Base-by-base conservation (phyloP, 2,888 invertebrate species). In the Limenitis camilla region DNA sequence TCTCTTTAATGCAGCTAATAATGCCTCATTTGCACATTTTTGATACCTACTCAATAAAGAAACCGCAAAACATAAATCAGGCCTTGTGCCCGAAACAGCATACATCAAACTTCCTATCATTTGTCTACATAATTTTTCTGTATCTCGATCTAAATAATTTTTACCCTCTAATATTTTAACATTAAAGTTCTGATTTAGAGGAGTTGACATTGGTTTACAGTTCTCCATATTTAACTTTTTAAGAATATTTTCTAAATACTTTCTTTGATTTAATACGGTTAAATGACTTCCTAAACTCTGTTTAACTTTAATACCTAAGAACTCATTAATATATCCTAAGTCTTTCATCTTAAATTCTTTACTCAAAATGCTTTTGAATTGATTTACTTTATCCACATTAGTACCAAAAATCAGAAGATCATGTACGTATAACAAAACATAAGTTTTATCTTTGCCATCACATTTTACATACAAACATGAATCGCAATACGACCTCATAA, bases 341-440 rank as follows among this genome's bases (percentile, higher is more conserved):
- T 63, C 57, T 31, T 60, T 62, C 59, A 61, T 63, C 45, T 59
- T 52, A 58, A 61, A 61, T 40, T 59, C 45, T 2, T 40, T 48
- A 6, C 52, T 54, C 40, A 61, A 50, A 5, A 53, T 5, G 5
- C 9, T 29, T 30, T 48, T 49, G 38, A 53, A 9, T 9, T 55
- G 7, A 28, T 7, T 30, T 30, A 55, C 32, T n/a, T 40, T 5
- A 19, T 6, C 42, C 2, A 30, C 35, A 48, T 45, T 45, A 35
- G 19, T 48, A 1, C 59, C 54, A 59, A 58, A 58, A 7, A 59
- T 40, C n/a, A 60, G 48, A 2, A 59, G 5, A 53, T 59, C 55
- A 46, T 60, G 59, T 3, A 63, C 60, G 59, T 59, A 60, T 6
- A 63, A 8, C 39, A 61, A 51, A 6, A 61, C 27, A 61, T 51